phyloP scores from a whole-genome alignment of 2,797 vertebrate genomes.

The Diplodus sargus region DNA sequence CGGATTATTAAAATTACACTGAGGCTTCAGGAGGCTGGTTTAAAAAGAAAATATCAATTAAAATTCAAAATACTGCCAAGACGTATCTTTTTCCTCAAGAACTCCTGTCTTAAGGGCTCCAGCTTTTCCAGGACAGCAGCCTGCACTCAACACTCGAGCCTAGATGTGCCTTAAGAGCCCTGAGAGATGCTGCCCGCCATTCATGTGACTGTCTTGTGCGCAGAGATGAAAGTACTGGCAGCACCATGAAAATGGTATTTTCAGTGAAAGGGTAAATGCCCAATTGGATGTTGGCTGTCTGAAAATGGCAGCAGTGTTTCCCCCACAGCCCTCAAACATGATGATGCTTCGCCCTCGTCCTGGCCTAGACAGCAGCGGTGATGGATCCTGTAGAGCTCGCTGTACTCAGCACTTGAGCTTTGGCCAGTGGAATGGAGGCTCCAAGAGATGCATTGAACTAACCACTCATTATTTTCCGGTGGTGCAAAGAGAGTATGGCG shows the following conservation, averaged over 20 bases:
- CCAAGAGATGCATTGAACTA: conserved; percentile 2
- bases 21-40: neutral
- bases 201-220: conserved; percentile 28
- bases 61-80: neutral
- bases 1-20: neutral
- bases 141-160: neutral
- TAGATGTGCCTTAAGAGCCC: conserved; percentile 15
- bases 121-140: conserved; percentile 11
- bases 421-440: neutral
- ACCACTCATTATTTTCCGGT: conserved; percentile 15
- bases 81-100: neutral
- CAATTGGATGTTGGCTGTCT: conserved; percentile 31
- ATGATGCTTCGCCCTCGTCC: conserved; percentile 8
- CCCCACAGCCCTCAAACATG: conserved; percentile 28
- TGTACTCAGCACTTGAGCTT: conserved; percentile 15
- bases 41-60: neutral
- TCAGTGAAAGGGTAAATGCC: conserved; percentile 43
- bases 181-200: neutral
- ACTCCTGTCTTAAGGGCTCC: neutral
- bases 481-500: neutral
- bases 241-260: conserved; percentile 34
- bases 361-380: neutral
- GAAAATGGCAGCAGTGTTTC: conserved; percentile 13
- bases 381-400: conserved; percentile 7
- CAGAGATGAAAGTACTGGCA: conserved; percentile 33